Percentiles rank a stretch among this genome's conserved stretches.
Evolutionary conservation across 2,888 invertebrate species (phyloP).

Genomic region (Xanthia togata): DNA sequence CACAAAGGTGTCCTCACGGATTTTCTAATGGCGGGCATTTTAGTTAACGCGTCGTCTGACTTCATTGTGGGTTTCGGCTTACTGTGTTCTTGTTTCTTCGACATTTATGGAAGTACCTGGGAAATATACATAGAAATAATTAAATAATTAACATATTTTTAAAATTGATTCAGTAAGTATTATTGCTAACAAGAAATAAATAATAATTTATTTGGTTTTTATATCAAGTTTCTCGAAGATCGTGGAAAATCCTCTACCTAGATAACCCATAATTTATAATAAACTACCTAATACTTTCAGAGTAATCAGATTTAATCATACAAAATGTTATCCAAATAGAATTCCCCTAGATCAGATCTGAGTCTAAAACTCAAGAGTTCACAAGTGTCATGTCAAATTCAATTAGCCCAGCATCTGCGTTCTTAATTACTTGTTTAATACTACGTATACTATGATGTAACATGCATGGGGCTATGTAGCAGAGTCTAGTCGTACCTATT

Average conservation of each 20-base stretch:
- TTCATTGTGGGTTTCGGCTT: constrained; percentile 52
- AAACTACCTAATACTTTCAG: no score
- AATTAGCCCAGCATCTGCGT: constrained; percentile 66
- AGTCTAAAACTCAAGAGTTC: constrained; percentile 57
- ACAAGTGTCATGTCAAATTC: constrained; percentile 70
- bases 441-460: constrained; percentile 59
- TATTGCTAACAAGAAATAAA: neutral
- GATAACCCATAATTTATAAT: neutral
- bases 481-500: constrained; percentile 15
- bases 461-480: constrained; percentile 21
- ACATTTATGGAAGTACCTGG: constrained; percentile 48
- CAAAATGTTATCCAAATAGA: neutral
- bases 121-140: constrained; percentile 16
- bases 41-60: constrained; percentile 49
- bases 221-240: neutral
- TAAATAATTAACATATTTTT: neutral
- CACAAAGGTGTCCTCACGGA: constrained; percentile 75
- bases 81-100: constrained; percentile 27
- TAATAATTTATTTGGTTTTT: neutral
- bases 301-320: neutral
- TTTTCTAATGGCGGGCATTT: constrained; percentile 64
- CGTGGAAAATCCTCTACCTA: neutral
- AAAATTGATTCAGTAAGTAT: neutral
- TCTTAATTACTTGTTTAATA: constrained; percentile 61
- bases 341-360: constrained; percentile 3